These are phyloP conservation scores for Microctonus brassicae DNA, from an alignment of 2,888 invertebrate genomes.

Conservation along the genomic window DNA sequence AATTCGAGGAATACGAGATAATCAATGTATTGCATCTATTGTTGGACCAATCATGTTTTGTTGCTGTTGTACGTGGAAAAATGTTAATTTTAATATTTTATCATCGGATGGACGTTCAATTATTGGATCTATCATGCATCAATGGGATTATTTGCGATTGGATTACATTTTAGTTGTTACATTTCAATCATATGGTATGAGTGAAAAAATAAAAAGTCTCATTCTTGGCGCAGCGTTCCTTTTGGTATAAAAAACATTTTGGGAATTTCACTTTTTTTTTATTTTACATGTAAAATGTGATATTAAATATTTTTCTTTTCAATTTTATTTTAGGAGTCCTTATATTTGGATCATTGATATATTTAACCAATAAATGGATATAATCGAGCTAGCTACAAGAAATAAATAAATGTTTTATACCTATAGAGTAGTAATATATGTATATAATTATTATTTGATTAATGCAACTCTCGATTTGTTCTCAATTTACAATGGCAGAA, in stretches of 20 bases:
- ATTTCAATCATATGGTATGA: slow-evolving; percentile 80
- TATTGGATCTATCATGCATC: slow-evolving; percentile 79
- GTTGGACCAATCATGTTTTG: slow-evolving; percentile 79
- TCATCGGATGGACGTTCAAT: slow-evolving; percentile 73
- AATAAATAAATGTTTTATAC: too few species aligned
- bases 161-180: slow-evolving; percentile 82
- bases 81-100: slow-evolving; percentile 75
- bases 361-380: too few species aligned
- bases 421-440: too few species aligned
- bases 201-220: slow-evolving; percentile 83
- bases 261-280: neutral
- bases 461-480: too few species aligned
- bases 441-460: too few species aligned
- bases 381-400: too few species aligned
- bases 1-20: slow-evolving; percentile 75
- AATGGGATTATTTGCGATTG: slow-evolving; percentile 78
- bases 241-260: slow-evolving; percentile 73
- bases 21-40: slow-evolving; percentile 76
- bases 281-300: neutral
- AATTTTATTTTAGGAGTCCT: slow-evolving; percentile 73
- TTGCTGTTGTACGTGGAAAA: slow-evolving; percentile 74
- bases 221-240: slow-evolving; percentile 86
- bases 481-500: too few species aligned
- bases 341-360: slow-evolving; percentile 73
- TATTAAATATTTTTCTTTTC: neutral